Conservation (phyloP, 2,797 vertebrate species). For the Enteromius afrohamiltoni region DNA sequence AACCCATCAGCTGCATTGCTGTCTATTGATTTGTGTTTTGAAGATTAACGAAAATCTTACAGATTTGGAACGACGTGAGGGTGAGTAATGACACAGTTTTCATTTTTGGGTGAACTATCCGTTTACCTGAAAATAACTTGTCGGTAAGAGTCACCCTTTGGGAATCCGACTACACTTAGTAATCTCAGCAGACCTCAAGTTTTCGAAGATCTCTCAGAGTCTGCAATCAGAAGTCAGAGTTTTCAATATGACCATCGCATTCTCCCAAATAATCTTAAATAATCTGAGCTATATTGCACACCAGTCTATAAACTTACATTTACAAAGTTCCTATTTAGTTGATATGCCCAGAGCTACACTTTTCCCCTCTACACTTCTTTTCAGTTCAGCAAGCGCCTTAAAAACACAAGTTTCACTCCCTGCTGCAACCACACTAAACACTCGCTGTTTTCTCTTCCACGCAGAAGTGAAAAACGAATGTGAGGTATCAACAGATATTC, state of each 20-base stretch:
- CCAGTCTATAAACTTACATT: neutral
- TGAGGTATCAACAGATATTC: conserved; percentile 60
- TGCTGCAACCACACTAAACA: conserved; percentile 3
- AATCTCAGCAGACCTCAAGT: neutral
- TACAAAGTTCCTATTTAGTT: neutral
- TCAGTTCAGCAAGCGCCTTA: neutral
- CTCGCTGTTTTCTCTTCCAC: conserved; percentile 27
- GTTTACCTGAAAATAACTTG: neutral
- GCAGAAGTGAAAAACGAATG: conserved; percentile 49
- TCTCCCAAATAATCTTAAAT: neutral
- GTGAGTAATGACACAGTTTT: neutral
- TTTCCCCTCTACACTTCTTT: neutral
- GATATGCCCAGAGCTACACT: too few relatives aligned
- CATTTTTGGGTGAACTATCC: neutral
- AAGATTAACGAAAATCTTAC: neutral
- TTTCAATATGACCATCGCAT: neutral
- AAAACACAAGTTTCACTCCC: conserved; percentile 3
- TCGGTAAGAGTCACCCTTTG: neutral
- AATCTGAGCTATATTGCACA: neutral
- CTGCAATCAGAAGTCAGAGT: neutral
- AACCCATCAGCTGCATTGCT: neutral
- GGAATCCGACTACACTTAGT: neutral
- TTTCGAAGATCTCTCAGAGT: too few relatives aligned
- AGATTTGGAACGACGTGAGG: neutral
- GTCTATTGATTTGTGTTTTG: neutral